Evolutionary conservation across 2,113 vertebrate genomes (phyloP), one percentile per base, ranked within the genome.

Genomic region (Orycteropus afer): DNA sequence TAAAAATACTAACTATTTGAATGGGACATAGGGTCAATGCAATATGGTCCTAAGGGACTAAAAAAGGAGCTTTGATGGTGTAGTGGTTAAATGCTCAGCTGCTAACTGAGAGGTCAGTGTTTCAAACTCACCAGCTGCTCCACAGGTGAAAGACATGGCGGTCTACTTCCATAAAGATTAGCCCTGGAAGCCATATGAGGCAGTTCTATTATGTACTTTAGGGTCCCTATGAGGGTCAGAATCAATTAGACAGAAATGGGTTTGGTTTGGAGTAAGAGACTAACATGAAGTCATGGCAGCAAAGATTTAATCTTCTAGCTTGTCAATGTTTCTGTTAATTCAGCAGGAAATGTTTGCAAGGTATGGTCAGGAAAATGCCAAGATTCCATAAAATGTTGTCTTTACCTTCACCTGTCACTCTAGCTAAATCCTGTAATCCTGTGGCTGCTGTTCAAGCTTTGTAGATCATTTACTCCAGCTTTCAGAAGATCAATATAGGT

Each of bases 341-440:
- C 45, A 74, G 20, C 6, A 85, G 49, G 61, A 34, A 85, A 77
- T 74, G 29, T 86, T 86, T 51, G 32, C 25, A 80, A 51, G 27
- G 10, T 76, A 29, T 65, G 61, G 47, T 77, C 51, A 73, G 90
- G 55, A 95, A 79, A 93, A 89, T 77, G 37, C 12, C 67, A 92
- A n/a, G n/a, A n/a, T 20, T 89, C 57, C 18, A 65, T 79, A 71
- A 77, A 45, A 69, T n/a, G n/a, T 47, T 51, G n/a, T 47, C 25
- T 71, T n/a, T 14, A 2, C 9, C 17, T 67, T 37, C 17, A 22
- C 15, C 14, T 23, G 3, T 49, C 17, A 7, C 57, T 73, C 45
- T 6, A 77, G 51, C 34, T 90, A 40, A 22, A 0, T 34, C 11
- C 49, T 32, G 3, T 57, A 55, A 57, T 74, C 17, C 71, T 67